Base-by-base conservation (phyloP, 2,888 invertebrate genomes). In the Anoncus sp. region DNA sequence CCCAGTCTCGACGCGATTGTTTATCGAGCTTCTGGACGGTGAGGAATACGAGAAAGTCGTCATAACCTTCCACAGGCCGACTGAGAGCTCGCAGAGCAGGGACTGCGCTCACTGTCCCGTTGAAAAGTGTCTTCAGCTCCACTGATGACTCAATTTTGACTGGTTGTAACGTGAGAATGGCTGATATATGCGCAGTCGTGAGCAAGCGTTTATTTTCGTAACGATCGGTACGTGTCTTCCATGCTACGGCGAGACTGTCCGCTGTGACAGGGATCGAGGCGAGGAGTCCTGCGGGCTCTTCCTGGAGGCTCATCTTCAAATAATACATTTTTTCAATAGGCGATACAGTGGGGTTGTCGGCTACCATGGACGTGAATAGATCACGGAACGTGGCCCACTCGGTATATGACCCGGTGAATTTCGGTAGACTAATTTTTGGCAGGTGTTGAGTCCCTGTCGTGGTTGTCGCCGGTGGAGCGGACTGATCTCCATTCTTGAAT, bases 201-300 rank as follows among this genome's bases (percentile, higher is more conserved):
- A 40, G n/a, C 4, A 40, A 3, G 7, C 40, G 4, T 4, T n/a
- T 10, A 40, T 79, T 76, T 1, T 76, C 67, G 45, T 69, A 77
- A 7, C 65, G 65, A 22, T 62, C 72, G 10, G 27, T 51, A 1
- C 79, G 43, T 10, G 22, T 14, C 1, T 59, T 12, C 71, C 79
- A 81, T 10, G 75, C 69, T 1, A 63, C 31, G 4, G 55, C 14
- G 27, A 72, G 79, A 22, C 75, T 76, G 16, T 55, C 65, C 0
- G 14, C 70, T 16, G 79, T 53, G 22, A 79, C 45, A 1, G 75
- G 3, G 3, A 79, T 24, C n/a, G 65, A 65, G 47, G 71, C 60
- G 27, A 79, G 51, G 6, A 70, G 45, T 6, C n/a, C 38, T 4
- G n/a, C 62, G 6, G 73, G 69, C 18, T 78, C 53, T n/a, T 65